Evolutionary conservation across 2,113 vertebrate genomes (phyloP).

Genomic region (Catharus fuscescens): DNA sequence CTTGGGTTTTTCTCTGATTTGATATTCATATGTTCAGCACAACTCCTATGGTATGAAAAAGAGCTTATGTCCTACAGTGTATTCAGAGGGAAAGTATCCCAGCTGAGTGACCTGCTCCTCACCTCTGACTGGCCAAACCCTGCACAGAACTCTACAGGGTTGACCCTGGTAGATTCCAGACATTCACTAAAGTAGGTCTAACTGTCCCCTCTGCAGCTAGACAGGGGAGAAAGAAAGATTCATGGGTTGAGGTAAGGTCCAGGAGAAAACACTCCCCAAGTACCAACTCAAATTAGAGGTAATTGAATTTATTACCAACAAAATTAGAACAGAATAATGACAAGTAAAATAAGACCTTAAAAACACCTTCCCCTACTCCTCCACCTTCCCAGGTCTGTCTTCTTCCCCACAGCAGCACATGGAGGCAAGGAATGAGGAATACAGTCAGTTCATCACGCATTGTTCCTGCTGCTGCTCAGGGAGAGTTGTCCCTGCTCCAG

Average conservation of each 20-base stretch:
- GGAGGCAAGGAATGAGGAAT: background rate
- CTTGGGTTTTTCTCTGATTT: background rate
- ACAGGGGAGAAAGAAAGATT: background rate
- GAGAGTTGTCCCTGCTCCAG: background rate
- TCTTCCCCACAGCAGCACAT: background rate
- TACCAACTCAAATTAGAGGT: accelerated
- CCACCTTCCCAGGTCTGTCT: background rate
- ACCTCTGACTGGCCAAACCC: background rate
- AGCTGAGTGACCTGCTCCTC: background rate
- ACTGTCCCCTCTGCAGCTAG: background rate
- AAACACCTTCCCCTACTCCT: background rate
- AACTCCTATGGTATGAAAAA: background rate
- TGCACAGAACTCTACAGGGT: too few relatives aligned
- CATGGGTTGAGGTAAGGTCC: background rate
- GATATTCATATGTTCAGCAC: background rate
- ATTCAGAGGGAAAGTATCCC: background rate
- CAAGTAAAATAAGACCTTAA: background rate
- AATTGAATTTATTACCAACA: background rate
- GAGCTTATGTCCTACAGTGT: background rate
- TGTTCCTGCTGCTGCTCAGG: accelerated
- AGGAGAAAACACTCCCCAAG: background rate
- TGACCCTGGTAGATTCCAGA: background rate
- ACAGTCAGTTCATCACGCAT: background rate
- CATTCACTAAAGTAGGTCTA: background rate
- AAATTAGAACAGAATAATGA: background rate